Conservation (phyloP, 2,888 invertebrate species). For the Drosophila nigricruria region DNA sequence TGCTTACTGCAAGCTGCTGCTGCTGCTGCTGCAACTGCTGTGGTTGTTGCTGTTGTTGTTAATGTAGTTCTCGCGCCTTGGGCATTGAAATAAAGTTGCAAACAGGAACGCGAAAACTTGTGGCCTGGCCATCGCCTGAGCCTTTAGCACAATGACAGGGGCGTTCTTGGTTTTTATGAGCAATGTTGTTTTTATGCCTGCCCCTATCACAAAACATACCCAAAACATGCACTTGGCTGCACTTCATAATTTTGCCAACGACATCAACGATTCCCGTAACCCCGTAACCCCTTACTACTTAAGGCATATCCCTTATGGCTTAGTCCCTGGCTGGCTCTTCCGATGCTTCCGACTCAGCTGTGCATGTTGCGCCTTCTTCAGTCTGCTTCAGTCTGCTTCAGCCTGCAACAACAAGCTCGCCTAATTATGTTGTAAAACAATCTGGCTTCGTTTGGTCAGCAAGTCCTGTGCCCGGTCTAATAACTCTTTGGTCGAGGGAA, state of each 20-base stretch:
- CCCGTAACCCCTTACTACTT: background rate
- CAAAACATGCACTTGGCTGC: slow-evolving; percentile 73
- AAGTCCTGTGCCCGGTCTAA: slow-evolving; percentile 32
- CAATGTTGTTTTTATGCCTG: slow-evolving; percentile 51
- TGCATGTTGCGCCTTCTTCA: slow-evolving; percentile 47
- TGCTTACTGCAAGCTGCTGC: slow-evolving; percentile 19
- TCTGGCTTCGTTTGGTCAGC: slow-evolving; percentile 54
- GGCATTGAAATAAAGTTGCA: slow-evolving; percentile 75
- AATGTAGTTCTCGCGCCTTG: slow-evolving; percentile 61
- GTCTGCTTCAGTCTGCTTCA: slow-evolving; percentile 40
- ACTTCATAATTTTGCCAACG: slow-evolving; percentile 66
- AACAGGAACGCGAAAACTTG: slow-evolving; percentile 42
- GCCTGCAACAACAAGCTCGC: slow-evolving; percentile 54
- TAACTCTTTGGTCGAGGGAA: slow-evolving; percentile 61
- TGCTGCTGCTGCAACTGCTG: slow-evolving; percentile 16
- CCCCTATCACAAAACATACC: slow-evolving; percentile 47
- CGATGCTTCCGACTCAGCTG: slow-evolving; percentile 1
- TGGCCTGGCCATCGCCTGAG: slow-evolving; percentile 25
- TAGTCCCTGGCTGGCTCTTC: background rate
- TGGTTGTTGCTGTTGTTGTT: slow-evolving; percentile 26
- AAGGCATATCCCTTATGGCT: background rate
- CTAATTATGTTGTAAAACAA: slow-evolving; percentile 81
- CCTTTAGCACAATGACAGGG: slow-evolving; percentile 59
- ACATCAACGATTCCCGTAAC: slow-evolving; percentile 14
- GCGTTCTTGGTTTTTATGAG: slow-evolving; percentile 59